These are phyloP conservation scores for Mya arenaria DNA, from an alignment of 1,140 invertebrate species.

Conservation along the genomic window DNA sequence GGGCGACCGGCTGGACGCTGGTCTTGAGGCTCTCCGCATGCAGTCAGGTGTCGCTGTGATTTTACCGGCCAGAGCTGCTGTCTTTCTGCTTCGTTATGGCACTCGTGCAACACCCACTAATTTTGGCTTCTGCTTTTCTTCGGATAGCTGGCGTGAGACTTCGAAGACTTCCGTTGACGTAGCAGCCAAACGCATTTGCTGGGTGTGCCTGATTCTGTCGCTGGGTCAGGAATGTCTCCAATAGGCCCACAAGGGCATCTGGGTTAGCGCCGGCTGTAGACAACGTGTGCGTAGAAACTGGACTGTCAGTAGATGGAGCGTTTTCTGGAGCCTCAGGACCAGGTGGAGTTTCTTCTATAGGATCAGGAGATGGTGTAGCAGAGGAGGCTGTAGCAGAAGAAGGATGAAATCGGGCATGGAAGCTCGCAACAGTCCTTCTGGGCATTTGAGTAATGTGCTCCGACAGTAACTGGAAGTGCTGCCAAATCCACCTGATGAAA, in stretches of 20 bases:
- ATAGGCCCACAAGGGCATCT: constrained; percentile 5
- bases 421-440: too few species aligned
- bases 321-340: background rate
- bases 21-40: background rate
- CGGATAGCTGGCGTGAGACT: background rate
- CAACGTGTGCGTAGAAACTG: too few species aligned
- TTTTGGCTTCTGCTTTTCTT: constrained; percentile 12
- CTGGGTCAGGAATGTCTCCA: background rate
- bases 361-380: background rate
- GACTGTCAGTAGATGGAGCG: background rate
- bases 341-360: constrained; percentile 6
- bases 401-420: too few species aligned
- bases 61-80: background rate
- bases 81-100: background rate
- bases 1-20: background rate
- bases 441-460: too few species aligned
- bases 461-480: too few species aligned
- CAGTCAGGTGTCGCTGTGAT: background rate
- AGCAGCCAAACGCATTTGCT: constrained; percentile 62
- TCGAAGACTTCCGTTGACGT: constrained; percentile 27
- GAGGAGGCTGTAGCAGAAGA: too few species aligned
- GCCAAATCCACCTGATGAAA: too few species aligned
- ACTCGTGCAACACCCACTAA: constrained; percentile 6
- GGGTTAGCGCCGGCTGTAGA: background rate
- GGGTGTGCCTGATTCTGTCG: constrained; percentile 27